These are phyloP conservation scores for Platalea minor DNA, from an alignment of 2,797 vertebrate species.

Conservation along the genomic window DNA sequence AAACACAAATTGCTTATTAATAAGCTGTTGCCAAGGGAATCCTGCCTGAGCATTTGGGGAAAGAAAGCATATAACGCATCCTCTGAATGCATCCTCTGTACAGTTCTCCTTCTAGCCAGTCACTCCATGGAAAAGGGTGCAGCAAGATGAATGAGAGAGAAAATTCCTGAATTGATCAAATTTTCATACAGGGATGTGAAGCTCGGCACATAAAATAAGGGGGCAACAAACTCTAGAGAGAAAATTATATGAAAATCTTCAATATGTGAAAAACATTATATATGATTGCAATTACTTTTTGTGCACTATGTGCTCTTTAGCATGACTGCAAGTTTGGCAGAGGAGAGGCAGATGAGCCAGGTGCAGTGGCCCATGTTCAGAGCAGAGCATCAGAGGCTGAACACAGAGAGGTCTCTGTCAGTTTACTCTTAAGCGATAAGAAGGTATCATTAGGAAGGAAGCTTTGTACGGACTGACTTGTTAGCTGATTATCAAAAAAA, in stretches of 20 bases:
- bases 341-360: not conserved
- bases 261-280: not conserved
- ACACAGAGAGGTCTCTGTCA: not conserved
- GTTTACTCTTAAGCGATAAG: accelerated
- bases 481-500: not conserved
- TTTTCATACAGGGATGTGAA: not conserved
- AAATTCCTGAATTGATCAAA: not conserved
- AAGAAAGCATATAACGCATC: not conserved
- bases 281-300: not conserved
- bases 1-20: not conserved
- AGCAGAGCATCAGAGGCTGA: not conserved
- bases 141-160: not conserved
- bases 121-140: not conserved
- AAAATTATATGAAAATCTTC: not conserved
- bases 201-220: not conserved
- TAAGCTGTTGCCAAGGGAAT: conserved; percentile 1
- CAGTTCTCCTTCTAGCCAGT: not conserved
- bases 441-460: not conserved
- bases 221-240: not conserved
- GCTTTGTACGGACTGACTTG: not conserved
- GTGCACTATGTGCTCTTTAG: not conserved
- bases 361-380: not conserved
- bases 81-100: not conserved
- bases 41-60: not conserved
- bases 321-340: not conserved